Evolutionary conservation across 2,888 invertebrate species (phyloP).

Genomic region (Coronaproctus castanopsis): DNA sequence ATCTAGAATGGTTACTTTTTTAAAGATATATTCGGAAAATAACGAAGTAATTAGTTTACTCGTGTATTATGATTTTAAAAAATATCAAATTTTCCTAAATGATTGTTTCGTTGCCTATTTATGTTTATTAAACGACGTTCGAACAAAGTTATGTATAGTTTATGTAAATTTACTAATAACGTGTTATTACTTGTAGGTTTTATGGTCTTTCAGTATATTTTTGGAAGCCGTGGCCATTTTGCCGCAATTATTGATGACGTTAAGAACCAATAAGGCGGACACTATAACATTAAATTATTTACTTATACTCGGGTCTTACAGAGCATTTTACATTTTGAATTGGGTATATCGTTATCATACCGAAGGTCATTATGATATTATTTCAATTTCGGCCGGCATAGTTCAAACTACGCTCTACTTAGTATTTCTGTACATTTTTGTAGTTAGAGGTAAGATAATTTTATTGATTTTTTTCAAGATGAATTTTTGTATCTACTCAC

Average conservation of each 20-base stretch:
- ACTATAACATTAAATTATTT: constrained; percentile 93
- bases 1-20: too few relatives aligned
- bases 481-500: neutral
- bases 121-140: too few relatives aligned
- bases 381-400: constrained; percentile 88
- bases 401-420: constrained; percentile 96
- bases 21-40: too few relatives aligned
- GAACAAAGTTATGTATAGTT: too few relatives aligned
- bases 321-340: constrained; percentile 75
- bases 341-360: constrained; percentile 89
- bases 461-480: neutral
- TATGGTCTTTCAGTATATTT: constrained; percentile 99
- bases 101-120: too few relatives aligned
- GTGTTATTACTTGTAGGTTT: constrained; percentile 40
- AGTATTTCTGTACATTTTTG: constrained; percentile 99
- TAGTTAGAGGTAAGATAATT: constrained; percentile 70
- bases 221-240: constrained; percentile 95
- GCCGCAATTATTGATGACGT: constrained; percentile 94
- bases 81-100: too few relatives aligned
- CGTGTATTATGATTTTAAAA: too few relatives aligned
- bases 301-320: constrained; percentile 77
- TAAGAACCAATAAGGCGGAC: constrained; percentile 94
- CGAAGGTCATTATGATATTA: constrained; percentile 83
- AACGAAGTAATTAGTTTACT: too few relatives aligned
- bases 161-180: too few relatives aligned